Base-by-base conservation (phyloP, 2,113 vertebrate species). In the Zosterops borbonicus region DNA sequence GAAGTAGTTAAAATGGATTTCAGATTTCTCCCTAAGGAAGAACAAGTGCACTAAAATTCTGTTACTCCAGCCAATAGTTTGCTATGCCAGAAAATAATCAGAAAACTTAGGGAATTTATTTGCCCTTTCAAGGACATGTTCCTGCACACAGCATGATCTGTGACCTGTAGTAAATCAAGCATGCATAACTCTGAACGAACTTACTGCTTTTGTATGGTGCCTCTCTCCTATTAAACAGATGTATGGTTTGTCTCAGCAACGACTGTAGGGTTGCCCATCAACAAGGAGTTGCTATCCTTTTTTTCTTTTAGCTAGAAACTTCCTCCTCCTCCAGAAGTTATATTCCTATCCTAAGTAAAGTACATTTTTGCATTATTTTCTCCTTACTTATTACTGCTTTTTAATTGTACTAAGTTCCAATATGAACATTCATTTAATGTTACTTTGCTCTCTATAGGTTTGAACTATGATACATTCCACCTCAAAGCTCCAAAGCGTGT, bases 101-200 rank as follows among this genome's bases (percentile, higher is more conserved):
- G 73, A 94, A 96, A 91, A 91, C 28, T 47, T 42, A 70, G 13
- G 85, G 60, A 91, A 91, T 90, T 92, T 83, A 75, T 78, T 55
- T 92, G 31, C n/a, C 41, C 41, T 97, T 80, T 92, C 86, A 93
- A 79, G 83, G 71, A 63, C 47, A 23, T 62, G n/a, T 75, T 91
- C 65, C 69, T 92, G 39, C 24, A 60, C 50, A 60, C 52, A 91
- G 28, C 2, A 0, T 83, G 44, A 87, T 78, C 83, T 89, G 44
- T 93, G 90, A 90, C 63, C 77, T 87, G 27, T 27, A 92, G 41
- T 79, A 87, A 95, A 88, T 89, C 75, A 92, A 92, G 39, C 37
- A 53, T 42, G 39, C 23, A 7, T 65, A 79, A 68, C 55, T 74
- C 23, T 58, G 85, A 90, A 58, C 23, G 24, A 89, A 44, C 21